phyloP scores from a whole-genome alignment of 1,140 invertebrate species.

The Lanistes nyassanus region DNA sequence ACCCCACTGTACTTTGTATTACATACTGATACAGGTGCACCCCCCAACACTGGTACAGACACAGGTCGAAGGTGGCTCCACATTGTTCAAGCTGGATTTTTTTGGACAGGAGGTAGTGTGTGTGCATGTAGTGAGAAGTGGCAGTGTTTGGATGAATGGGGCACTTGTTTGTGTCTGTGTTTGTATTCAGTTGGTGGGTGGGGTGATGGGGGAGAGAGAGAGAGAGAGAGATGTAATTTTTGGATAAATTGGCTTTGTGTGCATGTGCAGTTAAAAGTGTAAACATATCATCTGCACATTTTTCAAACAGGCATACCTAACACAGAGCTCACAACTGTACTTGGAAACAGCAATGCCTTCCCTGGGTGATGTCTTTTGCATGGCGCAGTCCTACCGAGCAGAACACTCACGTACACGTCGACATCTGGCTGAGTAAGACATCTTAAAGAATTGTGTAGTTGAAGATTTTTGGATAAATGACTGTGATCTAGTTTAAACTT shows the following conservation, averaged over 20 bases:
- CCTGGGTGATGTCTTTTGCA: slow-evolving; percentile 96
- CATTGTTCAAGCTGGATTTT: slow-evolving; percentile 94
- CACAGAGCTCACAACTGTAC: slow-evolving; percentile 99
- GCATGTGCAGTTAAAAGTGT: background rate
- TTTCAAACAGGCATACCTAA: slow-evolving; percentile 83
- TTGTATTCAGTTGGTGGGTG: background rate
- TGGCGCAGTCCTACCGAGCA: slow-evolving; percentile 97
- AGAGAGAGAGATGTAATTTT: background rate
- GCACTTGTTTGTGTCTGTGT: background rate
- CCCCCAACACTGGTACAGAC: slow-evolving; percentile 93
- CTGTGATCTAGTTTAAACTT: no score
- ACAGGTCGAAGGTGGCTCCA: slow-evolving; percentile 97
- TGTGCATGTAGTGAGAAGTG: background rate
- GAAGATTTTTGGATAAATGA: no score
- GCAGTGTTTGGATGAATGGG: background rate
- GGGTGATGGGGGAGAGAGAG: background rate
- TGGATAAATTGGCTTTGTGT: background rate
- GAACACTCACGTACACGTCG: slow-evolving; percentile 96
- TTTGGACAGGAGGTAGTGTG: slow-evolving; percentile 80
- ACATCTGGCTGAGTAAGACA: slow-evolving; percentile 90
- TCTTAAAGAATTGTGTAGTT: background rate
- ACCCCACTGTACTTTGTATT: no score
- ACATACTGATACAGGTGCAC: slow-evolving; percentile 80
- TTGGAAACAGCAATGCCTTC: slow-evolving; percentile 95
- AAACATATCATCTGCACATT: background rate